These are phyloP conservation scores for Pollenia labialis DNA, from an alignment of 2,888 invertebrate genomes.

Conservation along the genomic window DNA sequence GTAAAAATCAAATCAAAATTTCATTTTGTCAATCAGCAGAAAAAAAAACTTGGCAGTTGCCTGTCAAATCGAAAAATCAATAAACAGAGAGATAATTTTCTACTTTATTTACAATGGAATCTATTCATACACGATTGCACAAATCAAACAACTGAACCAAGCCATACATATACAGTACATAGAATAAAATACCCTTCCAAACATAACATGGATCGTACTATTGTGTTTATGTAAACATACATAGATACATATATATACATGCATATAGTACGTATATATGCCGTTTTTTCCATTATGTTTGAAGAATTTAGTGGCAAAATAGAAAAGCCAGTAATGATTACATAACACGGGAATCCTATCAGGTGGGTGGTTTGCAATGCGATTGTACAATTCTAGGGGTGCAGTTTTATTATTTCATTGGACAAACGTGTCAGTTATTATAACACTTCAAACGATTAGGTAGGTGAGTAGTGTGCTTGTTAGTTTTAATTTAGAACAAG, in stretches of 20 bases:
- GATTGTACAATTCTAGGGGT: conserved; percentile 41
- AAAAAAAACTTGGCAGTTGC: conserved; percentile 31
- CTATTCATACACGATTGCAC: conserved; percentile 56
- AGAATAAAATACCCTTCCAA: conserved; percentile 15
- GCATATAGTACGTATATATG: too few species aligned
- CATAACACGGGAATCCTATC: conserved; percentile 53
- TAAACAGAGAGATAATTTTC: conserved; percentile 51
- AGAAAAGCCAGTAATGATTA: conserved; percentile 30
- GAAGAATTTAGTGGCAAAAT: too few species aligned
- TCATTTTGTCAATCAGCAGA: background rate
- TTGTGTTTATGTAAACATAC: too few species aligned
- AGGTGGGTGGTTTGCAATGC: conserved; percentile 55
- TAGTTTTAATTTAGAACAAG: background rate
- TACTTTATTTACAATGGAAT: conserved; percentile 48
- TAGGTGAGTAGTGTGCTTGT: background rate
- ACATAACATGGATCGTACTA: conserved; percentile 14
- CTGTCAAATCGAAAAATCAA: conserved; percentile 59
- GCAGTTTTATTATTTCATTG: conserved; percentile 52
- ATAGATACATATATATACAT: too few species aligned
- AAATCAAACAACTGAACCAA: conserved; percentile 47
- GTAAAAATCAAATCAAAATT: conserved; percentile 46
- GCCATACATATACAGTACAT: background rate
- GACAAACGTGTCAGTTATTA: conserved; percentile 47
- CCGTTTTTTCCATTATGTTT: too few species aligned
- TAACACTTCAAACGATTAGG: conserved; percentile 43